phyloP scores from a whole-genome alignment of 92 coral and sea anemone genomes.

The Virgularia gustaviana region DNA sequence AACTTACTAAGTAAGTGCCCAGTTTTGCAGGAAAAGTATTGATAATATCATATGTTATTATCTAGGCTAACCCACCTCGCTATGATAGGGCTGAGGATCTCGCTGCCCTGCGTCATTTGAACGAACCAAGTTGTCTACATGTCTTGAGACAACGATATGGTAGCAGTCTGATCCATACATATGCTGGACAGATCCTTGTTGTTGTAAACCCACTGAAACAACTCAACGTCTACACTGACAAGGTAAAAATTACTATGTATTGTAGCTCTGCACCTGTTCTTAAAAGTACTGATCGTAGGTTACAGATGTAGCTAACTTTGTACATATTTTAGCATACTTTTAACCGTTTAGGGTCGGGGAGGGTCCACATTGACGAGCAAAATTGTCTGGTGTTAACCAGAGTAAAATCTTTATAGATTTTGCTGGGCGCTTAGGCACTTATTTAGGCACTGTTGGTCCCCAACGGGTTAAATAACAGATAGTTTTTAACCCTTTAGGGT shows the following conservation, averaged over 20 bases:
- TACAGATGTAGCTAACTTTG: too few relatives aligned
- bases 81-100: constrained; percentile 97
- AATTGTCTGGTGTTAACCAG: too few relatives aligned
- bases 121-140: constrained; percentile 96
- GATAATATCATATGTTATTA: neutral
- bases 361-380: too few relatives aligned
- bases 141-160: constrained; percentile 92
- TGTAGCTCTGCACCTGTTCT: neutral
- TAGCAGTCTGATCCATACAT: constrained; percentile 88
- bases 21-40: neutral
- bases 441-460: too few relatives aligned
- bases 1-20: neutral
- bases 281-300: neutral
- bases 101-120: constrained; percentile 87
- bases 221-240: constrained; percentile 79
- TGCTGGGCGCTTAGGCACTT: too few relatives aligned
- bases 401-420: too few relatives aligned
- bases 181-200: constrained; percentile 90
- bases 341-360: too few relatives aligned
- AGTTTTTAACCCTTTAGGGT: too few relatives aligned
- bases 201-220: constrained; percentile 78
- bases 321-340: too few relatives aligned
- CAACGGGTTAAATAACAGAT: too few relatives aligned
- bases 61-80: constrained; percentile 92
- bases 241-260: constrained; percentile 42